These are phyloP conservation scores for Luidia sarsii DNA, from an alignment of 53 echinoderm and acorn worm species.

Conservation along the genomic window DNA sequence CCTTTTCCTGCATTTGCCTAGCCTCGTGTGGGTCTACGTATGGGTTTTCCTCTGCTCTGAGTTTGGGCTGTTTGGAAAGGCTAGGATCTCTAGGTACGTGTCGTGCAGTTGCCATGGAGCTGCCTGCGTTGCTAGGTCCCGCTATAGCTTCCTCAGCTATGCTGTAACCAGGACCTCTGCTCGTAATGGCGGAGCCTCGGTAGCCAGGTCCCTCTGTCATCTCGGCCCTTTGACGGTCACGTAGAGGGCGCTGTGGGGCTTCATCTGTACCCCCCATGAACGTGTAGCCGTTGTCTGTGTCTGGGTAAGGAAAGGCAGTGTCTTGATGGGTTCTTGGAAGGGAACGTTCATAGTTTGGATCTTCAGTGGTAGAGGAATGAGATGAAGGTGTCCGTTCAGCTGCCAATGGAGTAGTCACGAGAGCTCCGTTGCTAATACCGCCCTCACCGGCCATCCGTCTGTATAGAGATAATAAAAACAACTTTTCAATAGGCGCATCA, in stretches of 20 bases:
- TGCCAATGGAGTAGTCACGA: constrained; percentile 46
- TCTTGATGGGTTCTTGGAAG: neutral
- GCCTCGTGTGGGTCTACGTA: constrained; percentile 57
- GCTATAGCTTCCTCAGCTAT: constrained; percentile 26
- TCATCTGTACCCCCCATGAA: neutral
- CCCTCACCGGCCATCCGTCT: constrained; percentile 6
- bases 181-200: constrained; percentile 10
- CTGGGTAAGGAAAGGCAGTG: constrained; percentile 38
- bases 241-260: neutral
- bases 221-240: constrained; percentile 1
- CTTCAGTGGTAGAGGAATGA: constrained; percentile 14
- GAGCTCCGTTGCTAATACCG: constrained; percentile 27
- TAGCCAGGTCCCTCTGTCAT: constrained; percentile 28
- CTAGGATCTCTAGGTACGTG: constrained; percentile 37
- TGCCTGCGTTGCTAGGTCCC: constrained; percentile 35
- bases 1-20: neutral
- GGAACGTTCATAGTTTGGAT: constrained; percentile 28
- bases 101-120: constrained; percentile 17
- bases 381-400: constrained; percentile 43
- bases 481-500: too few relatives aligned
- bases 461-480: too few relatives aligned
- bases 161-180: constrained; percentile 26
- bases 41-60: constrained; percentile 66
- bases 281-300: constrained; percentile 1
- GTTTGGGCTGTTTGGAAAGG: constrained; percentile 63